phyloP scores from a whole-genome alignment of 2,797 vertebrate genomes.

The Oryzias dopingdopingensis region DNA sequence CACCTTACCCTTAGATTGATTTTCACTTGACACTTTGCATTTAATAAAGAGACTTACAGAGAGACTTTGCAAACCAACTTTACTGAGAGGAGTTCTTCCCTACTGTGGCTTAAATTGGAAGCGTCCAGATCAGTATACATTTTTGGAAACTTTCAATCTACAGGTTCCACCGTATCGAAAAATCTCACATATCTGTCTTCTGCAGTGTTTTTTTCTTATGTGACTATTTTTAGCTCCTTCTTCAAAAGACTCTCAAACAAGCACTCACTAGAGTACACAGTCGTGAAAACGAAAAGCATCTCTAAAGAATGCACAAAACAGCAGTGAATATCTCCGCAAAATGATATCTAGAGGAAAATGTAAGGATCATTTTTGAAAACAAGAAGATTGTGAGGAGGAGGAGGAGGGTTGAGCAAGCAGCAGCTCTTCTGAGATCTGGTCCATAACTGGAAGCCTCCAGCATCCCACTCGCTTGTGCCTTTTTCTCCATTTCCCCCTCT shows the following conservation, averaged over 20 bases:
- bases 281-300: conserved; percentile 33
- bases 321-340: conserved; percentile 28
- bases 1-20: conserved; percentile 31
- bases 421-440: conserved; percentile 56
- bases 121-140: conserved; percentile 8
- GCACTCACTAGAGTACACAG: conserved; percentile 21
- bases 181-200: conserved; percentile 19
- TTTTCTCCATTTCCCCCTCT: conserved; percentile 10
- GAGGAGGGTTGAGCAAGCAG: conserved; percentile 44
- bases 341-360: conserved; percentile 20
- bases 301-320: conserved; percentile 13
- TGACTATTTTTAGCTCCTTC: too few species aligned
- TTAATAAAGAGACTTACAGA: conserved; percentile 23
- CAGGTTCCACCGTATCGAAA: conserved; percentile 29
- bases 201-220: background rate
- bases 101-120: background rate
- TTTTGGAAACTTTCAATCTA: conserved; percentile 17
- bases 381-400: conserved; percentile 40
- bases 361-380: conserved; percentile 14
- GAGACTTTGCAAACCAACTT: conserved; percentile 15
- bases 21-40: conserved; percentile 24
- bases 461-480: conserved; percentile 22
- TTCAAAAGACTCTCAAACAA: conserved; percentile 6
- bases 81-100: background rate
- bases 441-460: conserved; percentile 55